Evolutionary conservation across 2,888 invertebrate genomes (phyloP).

Genomic region (Cabera pusaria): DNA sequence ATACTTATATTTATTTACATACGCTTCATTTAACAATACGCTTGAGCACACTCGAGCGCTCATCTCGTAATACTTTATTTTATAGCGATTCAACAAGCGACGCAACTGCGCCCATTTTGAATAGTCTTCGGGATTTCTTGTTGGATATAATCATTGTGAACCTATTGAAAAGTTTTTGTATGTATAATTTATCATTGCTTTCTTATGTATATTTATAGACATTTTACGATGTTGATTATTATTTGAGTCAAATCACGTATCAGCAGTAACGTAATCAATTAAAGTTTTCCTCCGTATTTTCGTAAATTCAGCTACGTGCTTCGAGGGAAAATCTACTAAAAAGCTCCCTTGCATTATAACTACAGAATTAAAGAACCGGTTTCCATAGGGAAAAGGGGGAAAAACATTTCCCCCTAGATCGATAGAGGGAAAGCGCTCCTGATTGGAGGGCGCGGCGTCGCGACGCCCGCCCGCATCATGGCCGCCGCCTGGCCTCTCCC

Average conservation of each 20-base stretch:
- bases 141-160: too few relatives aligned
- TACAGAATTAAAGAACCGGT: conserved; percentile 11
- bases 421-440: conserved; percentile 60
- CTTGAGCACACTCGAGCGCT: conserved; percentile 64
- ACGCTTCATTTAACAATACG: conserved; percentile 78
- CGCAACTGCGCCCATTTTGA: conserved; percentile 26
- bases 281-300: too few relatives aligned
- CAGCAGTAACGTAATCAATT: too few relatives aligned
- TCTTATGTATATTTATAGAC: too few relatives aligned
- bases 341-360: conserved; percentile 1
- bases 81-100: conserved; percentile 38
- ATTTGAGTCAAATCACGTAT: too few relatives aligned
- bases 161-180: too few relatives aligned
- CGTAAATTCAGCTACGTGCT: too few relatives aligned
- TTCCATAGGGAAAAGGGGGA: conserved; percentile 39
- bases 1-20: conserved; percentile 82
- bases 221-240: too few relatives aligned
- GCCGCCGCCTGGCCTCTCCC: conserved; percentile 48
- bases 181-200: too few relatives aligned
- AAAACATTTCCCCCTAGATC: conserved; percentile 62
- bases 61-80: conserved; percentile 52
- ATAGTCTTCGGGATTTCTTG: conserved; percentile 17
- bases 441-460: conserved; percentile 65
- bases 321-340: background rate
- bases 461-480: conserved; percentile 66